Base-by-base conservation (phyloP, 2,888 invertebrate genomes). In the Drosophila mayaguana region DNA sequence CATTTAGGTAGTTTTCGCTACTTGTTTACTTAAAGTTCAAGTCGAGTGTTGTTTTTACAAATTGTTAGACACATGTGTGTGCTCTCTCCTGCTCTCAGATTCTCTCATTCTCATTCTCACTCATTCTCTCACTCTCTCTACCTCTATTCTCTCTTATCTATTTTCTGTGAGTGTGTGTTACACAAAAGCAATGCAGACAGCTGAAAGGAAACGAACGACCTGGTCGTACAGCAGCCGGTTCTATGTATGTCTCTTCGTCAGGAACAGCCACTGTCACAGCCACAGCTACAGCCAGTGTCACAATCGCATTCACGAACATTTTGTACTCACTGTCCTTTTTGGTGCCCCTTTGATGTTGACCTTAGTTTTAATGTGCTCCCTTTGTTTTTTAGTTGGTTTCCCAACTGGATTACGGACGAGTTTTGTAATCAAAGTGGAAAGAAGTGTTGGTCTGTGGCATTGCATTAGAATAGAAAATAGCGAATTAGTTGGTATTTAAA, bases 21-120 rank as follows among this genome's bases (percentile, higher is more conserved):
- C 78, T 88, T 88, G 90, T 89, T 85, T 85, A 82, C 85, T 88
- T 85, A 88, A 79, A 88, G 85, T 85, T 89, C 82, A 79, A 75
- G 80, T 86, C 75, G 78, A 90, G 90, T 87, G 87, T 90, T 87
- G 79, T 87, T 90, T 90, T 86, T 86, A 90, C 89, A 87, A 87
- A 87, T 87, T 87, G 90, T 88, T 89, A 74, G 71, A 73, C 83
- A 74, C 74, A 74, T 66, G 62, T 63, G 32, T 63, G 55, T 63
- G 38, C 28, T 56, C 34, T 53, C 43, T 60, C 16, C 50, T 46
- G 36, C 8, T 50, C 34, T 38, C 25, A 28, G n/a, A 11, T 11
- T 18, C 42, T 20, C 53, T 51, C 1, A 28, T 28, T 34, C 32
- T 28, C 7, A 9, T 9, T 18, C 42, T 18, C 51, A 42, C 1